Evolutionary conservation across 2,113 vertebrate genomes (phyloP).

Genomic region (Colius striatus): DNA sequence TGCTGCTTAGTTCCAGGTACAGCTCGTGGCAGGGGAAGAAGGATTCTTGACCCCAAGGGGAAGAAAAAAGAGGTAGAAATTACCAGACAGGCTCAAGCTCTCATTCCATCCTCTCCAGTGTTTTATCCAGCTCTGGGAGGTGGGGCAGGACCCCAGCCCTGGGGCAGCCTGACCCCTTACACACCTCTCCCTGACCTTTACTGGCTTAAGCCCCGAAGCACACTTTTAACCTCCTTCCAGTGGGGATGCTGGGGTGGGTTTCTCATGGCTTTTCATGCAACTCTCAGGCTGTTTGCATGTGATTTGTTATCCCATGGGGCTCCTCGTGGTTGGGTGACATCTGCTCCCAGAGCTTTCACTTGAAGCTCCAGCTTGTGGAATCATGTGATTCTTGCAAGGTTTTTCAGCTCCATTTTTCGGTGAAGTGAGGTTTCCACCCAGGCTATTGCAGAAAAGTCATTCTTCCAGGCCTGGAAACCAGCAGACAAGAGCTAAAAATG

Average conservation of each 20-base stretch:
- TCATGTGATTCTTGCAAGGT: constrained; percentile 55
- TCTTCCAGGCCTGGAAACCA: constrained; percentile 3
- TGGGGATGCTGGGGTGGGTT: neutral
- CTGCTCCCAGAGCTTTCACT: constrained; percentile 27
- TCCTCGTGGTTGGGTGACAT: constrained; percentile 50
- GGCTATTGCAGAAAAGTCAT: constrained; percentile 50
- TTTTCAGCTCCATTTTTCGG: constrained; percentile 39
- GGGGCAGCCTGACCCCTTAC: neutral
- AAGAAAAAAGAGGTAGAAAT: neutral
- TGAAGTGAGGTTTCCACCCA: constrained; percentile 42
- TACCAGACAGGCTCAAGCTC: neutral
- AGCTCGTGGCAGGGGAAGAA: constrained; percentile 37
- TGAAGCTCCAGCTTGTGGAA: constrained; percentile 52
- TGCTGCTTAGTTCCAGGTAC: constrained; percentile 47
- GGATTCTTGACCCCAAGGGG: neutral
- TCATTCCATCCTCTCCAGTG: neutral
- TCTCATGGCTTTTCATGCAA: neutral
- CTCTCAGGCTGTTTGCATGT: neutral
- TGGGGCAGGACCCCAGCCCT: accelerated
- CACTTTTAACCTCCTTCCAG: accelerated
- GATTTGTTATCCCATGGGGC: constrained; percentile 42
- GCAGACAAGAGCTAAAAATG: constrained; percentile 47
- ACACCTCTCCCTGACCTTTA: neutral
- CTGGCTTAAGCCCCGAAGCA: accelerated
- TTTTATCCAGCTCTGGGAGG: neutral